Evolutionary conservation across 2,888 invertebrate genomes (phyloP), one percentile per base, ranked within the genome.

Genomic region (Polydesmus complanatus): DNA sequence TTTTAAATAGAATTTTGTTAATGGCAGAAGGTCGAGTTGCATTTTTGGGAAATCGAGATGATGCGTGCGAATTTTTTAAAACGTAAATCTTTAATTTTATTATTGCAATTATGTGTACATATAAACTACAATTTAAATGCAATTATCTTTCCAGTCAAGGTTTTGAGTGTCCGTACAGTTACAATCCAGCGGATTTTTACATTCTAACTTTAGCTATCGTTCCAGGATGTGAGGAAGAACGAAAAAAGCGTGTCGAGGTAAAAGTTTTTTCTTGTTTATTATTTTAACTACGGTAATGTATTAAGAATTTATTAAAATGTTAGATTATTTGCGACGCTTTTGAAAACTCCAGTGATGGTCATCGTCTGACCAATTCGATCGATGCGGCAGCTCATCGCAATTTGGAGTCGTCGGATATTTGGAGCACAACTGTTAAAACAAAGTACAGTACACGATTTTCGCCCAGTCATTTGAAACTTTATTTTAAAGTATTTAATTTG

Each of bases 11-110:
- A 70, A 79, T 92, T 57, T 77, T 91, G 11, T 79, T 95, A 62
- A 84, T 96, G 84, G 88, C 93, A 0, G 93, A 94, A 70, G 96
- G 96, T 1, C 78, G 90, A 65, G 86, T 88, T 0, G 94, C 92
- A 1, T 79, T 70, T 67, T 69, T 92, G 65, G 95, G 95, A 1
- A 83, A 86, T 0, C 82, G 88, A 0, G 80, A 80, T 25, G 84
- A 88, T 69, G 90, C 91, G 0, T 82, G 83, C 19, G 77, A 80
- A 1, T 91, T 92, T 74, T 92, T 92, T 70, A 81, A 79, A 69
- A 81, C 83, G 90, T 90, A 75, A 80, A 63, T 60, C 8, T 18
- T n/a, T n/a, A 48, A 25, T 3, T 47, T 2, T 21, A 50, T 0
- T 58, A 58, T n/a, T 1, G 22, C n/a, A 11, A 21, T 23, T 18